Evolutionary conservation across 2,888 invertebrate species (phyloP).

Genomic region (Elgonia sp.): DNA sequence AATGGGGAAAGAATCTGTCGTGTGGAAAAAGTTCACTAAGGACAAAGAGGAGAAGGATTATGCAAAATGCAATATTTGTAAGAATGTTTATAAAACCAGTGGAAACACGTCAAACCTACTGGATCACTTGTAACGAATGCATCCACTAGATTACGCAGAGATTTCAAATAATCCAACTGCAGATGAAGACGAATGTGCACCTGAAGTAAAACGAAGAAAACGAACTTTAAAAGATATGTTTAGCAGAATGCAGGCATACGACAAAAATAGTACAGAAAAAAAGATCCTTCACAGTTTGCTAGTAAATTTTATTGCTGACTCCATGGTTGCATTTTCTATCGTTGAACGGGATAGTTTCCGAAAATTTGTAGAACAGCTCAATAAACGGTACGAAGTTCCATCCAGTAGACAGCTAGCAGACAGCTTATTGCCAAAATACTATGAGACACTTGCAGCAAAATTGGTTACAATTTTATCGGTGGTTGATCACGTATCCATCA

Average conservation of each 20-base stretch:
- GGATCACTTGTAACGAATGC: constrained; percentile 31
- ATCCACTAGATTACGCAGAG: constrained; percentile 6
- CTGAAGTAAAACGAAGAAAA: background rate
- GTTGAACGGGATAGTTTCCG: constrained; percentile 17
- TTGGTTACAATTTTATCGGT: no score
- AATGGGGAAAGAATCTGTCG: constrained; percentile 34
- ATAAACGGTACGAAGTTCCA: constrained; percentile 28
- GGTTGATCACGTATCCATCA: constrained; percentile 3
- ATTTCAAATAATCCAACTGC: background rate
- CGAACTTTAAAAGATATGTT: constrained; percentile 13
- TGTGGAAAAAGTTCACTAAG: constrained; percentile 30
- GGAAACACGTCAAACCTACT: constrained; percentile 41
- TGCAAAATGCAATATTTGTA: constrained; percentile 38
- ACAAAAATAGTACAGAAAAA: constrained; percentile 24
- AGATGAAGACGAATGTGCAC: constrained; percentile 5
- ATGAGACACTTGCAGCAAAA: background rate
- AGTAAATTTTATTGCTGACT: constrained; percentile 19
- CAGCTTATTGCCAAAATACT: background rate
- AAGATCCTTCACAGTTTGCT: constrained; percentile 17
- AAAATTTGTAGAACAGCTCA: constrained; percentile 9
- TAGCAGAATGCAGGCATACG: constrained; percentile 1
- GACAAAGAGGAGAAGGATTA: background rate
- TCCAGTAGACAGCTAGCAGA: constrained; percentile 2
- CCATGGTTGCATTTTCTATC: constrained; percentile 17
- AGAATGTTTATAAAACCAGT: constrained; percentile 32